phyloP scores from a whole-genome alignment of 2,113 vertebrate species.

The Pavo muticus region DNA sequence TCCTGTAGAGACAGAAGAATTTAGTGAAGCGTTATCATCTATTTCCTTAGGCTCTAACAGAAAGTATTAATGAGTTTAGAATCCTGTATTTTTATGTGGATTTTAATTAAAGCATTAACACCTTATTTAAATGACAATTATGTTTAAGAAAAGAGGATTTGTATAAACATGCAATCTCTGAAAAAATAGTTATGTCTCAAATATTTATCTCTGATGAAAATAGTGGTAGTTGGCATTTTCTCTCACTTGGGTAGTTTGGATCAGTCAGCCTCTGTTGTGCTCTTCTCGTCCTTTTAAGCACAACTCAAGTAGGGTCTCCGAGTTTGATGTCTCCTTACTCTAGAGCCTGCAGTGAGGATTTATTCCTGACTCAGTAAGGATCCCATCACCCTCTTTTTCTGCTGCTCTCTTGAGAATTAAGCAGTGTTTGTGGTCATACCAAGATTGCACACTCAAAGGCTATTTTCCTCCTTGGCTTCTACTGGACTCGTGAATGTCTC shows the following conservation, averaged over 20 bases:
- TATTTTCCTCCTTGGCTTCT: background rate
- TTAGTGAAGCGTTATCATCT: background rate
- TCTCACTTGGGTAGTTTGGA: background rate
- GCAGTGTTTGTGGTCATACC: background rate
- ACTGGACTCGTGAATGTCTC: background rate
- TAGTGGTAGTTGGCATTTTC: background rate
- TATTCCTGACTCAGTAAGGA: background rate
- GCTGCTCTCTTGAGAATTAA: background rate
- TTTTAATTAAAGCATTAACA: background rate
- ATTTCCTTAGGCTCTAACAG: background rate
- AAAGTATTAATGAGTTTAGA: background rate
- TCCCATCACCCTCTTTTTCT: background rate
- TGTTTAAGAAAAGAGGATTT: background rate
- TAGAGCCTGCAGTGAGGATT: background rate
- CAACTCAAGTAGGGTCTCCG: background rate
- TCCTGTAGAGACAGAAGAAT: background rate
- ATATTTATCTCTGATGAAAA: background rate
- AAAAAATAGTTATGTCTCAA: background rate
- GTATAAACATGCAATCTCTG: background rate
- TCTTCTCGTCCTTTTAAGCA: background rate
- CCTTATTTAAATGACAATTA: background rate
- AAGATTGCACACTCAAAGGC: background rate
- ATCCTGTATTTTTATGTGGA: background rate
- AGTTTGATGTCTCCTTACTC: background rate
- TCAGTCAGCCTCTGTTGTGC: background rate